Evolutionary conservation across 2,113 vertebrate species (phyloP).

Genomic region (Polypterus bichir): DNA sequence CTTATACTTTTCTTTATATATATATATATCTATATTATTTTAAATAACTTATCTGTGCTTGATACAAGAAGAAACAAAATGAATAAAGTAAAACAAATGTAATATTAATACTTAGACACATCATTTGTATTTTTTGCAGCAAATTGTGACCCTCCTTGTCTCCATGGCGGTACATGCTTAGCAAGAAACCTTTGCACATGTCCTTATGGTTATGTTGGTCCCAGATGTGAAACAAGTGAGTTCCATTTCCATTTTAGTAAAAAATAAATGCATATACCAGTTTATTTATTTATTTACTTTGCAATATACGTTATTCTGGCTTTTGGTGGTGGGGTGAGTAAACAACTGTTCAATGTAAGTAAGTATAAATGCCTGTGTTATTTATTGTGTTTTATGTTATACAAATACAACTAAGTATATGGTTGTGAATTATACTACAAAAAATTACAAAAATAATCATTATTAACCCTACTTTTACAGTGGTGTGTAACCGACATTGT

Average conservation of each 20-base stretch:
- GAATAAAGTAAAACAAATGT: too few relatives aligned
- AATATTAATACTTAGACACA: too few relatives aligned
- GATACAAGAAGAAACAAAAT: too few relatives aligned
- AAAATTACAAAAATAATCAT: background rate
- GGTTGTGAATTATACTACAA: background rate
- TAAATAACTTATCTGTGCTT: too few relatives aligned
- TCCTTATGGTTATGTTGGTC: conserved; percentile 76
- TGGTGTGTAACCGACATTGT: conserved; percentile 85
- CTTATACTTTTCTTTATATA: too few relatives aligned
- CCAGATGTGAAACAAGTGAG: conserved; percentile 80
- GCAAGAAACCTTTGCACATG: conserved; percentile 75
- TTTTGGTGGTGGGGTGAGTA: too few relatives aligned
- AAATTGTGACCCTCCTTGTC: conserved; percentile 61
- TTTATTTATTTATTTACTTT: background rate
- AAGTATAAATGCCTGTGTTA: too few relatives aligned
- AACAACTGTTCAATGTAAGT: too few relatives aligned
- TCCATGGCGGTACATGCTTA: conserved; percentile 67
- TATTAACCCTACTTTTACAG: conserved; percentile 33
- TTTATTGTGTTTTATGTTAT: too few relatives aligned
- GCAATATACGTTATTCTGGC: too few relatives aligned
- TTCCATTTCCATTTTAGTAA: background rate
- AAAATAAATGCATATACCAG: background rate
- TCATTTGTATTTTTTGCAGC: conserved; percentile 35
- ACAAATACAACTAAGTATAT: background rate
- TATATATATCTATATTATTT: too few relatives aligned